Percentiles rank a stretch among this genome's conserved stretches.
Evolutionary conservation across 2,113 vertebrate species (phyloP).

Genomic region (Oryzias javanicus): DNA sequence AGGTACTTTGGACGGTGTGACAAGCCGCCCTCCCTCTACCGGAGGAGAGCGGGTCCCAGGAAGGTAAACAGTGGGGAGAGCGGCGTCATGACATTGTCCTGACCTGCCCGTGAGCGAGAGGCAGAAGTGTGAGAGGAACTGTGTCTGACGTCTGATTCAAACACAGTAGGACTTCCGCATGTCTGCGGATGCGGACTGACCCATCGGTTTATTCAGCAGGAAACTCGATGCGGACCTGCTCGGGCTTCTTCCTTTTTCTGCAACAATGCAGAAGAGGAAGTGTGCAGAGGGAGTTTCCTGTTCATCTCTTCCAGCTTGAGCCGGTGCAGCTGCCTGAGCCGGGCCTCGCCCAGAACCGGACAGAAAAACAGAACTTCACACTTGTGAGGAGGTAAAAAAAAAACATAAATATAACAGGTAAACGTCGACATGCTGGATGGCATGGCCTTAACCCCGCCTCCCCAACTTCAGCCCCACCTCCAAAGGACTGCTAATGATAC

Average conservation of each 20-base stretch:
- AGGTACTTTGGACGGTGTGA: slow-evolving; percentile 22
- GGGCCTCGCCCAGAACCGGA: background rate
- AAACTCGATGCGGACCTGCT: slow-evolving; percentile 61
- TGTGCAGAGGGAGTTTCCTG: slow-evolving; percentile 61
- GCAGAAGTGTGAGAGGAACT: slow-evolving; percentile 6
- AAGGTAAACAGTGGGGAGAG: background rate
- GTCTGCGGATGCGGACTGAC: slow-evolving; percentile 53
- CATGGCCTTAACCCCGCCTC: slow-evolving; percentile 56
- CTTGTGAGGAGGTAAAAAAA: background rate
- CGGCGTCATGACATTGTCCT: slow-evolving; percentile 5
- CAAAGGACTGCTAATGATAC: background rate
- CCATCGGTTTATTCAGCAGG: slow-evolving; percentile 51
- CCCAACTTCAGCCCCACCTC: slow-evolving; percentile 57
- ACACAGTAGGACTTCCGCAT: slow-evolving; percentile 49
- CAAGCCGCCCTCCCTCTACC: background rate
- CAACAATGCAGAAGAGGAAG: slow-evolving; percentile 73
- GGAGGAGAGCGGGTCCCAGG: background rate
- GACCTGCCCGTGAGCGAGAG: slow-evolving; percentile 17
- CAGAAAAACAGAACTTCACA: slow-evolving; percentile 44
- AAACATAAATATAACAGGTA: slow-evolving; percentile 53
- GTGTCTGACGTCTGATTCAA: slow-evolving; percentile 19
- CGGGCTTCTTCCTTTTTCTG: slow-evolving; percentile 70
- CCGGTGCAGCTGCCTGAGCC: slow-evolving; percentile 3
- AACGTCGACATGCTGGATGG: slow-evolving; percentile 65
- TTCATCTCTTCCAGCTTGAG: slow-evolving; percentile 25